Evolutionary conservation across 2,797 vertebrate genomes (phyloP), one percentile per base, ranked within the genome.

Genomic region (Hippocampus kuda): DNA sequence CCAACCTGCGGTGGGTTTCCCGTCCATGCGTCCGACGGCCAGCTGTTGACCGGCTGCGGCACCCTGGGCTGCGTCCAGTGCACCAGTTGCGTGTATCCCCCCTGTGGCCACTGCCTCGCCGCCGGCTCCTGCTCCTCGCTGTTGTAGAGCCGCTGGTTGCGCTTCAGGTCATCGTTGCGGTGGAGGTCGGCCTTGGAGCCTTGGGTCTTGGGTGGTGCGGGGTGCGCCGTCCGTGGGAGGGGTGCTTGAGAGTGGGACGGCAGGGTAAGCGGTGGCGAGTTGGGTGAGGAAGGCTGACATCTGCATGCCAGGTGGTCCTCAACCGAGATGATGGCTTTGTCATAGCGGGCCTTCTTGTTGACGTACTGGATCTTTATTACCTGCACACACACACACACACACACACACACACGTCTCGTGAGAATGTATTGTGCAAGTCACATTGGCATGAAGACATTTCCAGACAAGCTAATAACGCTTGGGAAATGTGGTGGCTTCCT

Each of bases 291-390:
- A 0, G 86, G 64, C 64, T 94, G 92, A 74, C 94, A 95, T 72
- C 89, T 89, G 81, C 96, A 98, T 38, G 87, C 91, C 79, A 95
- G 75, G 0, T 98, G 95, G 83, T 98, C 95, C 68, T 95, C 94
- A 84, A 98, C 90, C 7, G 94, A 89, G 85, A 98, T 92, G 1
- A 93, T 60, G 5, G 90, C 93, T 78, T 92, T 92, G 68, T 92
- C 90, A 15, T 92, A 92, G 76, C 77, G 80, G 15, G 91, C 71
- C 75, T 87, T 90, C 83, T 48, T 88, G 80, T 92, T 91, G 18
- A 92, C 82, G 51, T 91, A 92, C 83, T 93, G 90, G 0, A 98
- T 94, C 88, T 96, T 98, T 44, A 88, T 91, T 80, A 98, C 94
- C 95, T 70, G 38, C 4, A 13, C 16, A 20, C 27, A 15, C 24